Conservation (phyloP, 2,888 invertebrate species). For the Subacronicta megacephala region DNA sequence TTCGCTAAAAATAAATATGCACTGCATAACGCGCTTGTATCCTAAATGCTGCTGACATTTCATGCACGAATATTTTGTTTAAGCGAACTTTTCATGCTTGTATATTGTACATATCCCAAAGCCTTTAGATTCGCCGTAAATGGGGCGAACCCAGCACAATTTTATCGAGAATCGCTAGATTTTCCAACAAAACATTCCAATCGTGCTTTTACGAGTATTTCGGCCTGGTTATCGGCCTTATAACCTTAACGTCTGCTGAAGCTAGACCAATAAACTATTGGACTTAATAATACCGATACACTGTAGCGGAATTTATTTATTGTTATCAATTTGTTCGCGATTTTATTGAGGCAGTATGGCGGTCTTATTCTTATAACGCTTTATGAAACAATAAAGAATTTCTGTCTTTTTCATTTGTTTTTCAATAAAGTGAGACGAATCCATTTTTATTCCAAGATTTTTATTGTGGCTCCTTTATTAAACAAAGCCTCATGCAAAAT, state of each 20-base stretch:
- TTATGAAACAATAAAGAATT: too few relatives aligned
- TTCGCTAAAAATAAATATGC: too few relatives aligned
- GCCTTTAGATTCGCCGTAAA: not conserved
- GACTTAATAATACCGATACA: not conserved
- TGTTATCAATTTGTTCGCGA: not conserved
- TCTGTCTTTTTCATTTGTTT: too few relatives aligned
- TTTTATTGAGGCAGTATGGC: not conserved
- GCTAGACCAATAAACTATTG: slow-evolving; percentile 1
- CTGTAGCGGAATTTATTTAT: not conserved
- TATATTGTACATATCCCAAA: not conserved
- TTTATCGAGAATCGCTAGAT: not conserved
- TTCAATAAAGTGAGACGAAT: too few relatives aligned
- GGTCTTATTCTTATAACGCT: too few relatives aligned
- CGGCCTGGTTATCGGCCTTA: slow-evolving; percentile 2
- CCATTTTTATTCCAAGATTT: too few relatives aligned
- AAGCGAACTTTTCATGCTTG: too few relatives aligned
- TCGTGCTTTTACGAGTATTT: slow-evolving; percentile 1
- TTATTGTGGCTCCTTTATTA: not conserved
- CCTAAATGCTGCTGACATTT: too few relatives aligned
- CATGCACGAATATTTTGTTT: too few relatives aligned
- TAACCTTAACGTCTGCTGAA: slow-evolving; percentile 8
- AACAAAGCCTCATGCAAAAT: not conserved
- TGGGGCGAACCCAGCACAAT: not conserved
- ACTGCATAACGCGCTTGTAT: too few relatives aligned
- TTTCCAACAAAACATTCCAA: slow-evolving; percentile 1